These are phyloP conservation scores for Micronycteris hirsuta DNA, from an alignment of 2,113 vertebrate species.

Conservation along the genomic window DNA sequence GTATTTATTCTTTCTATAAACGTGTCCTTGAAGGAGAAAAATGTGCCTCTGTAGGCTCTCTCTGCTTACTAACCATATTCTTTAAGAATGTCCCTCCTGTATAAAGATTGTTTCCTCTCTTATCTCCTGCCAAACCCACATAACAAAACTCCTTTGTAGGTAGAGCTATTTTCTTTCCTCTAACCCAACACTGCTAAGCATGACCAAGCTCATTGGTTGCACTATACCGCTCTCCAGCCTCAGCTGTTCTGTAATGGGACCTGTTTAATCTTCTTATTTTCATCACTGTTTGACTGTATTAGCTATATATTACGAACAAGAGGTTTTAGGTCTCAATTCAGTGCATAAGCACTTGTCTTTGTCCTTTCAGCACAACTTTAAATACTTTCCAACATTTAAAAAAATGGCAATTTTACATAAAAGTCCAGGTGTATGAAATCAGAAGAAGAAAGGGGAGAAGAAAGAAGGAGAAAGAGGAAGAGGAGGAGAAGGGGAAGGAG, in stretches of 20 bases:
- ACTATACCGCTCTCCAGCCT: neutral
- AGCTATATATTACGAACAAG: neutral
- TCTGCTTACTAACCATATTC: neutral
- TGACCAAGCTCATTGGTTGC: neutral
- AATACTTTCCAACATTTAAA: neutral
- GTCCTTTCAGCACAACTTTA: neutral
- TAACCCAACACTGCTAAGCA: neutral
- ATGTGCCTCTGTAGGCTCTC: neutral
- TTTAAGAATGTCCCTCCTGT: neutral
- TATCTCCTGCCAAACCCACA: neutral
- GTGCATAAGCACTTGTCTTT: neutral
- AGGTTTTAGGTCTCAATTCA: neutral
- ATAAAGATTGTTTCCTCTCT: neutral
- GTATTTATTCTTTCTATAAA: neutral
- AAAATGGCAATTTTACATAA: neutral
- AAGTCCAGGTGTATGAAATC: neutral
- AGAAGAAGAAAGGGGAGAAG: neutral
- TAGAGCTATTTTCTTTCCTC: neutral
- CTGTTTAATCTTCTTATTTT: neutral
- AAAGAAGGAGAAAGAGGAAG: no score
- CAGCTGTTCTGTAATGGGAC: neutral
- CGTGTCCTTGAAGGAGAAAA: neutral
- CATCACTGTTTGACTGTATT: neutral
- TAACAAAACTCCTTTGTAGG: neutral
- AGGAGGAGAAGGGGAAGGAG: neutral